phyloP scores from a whole-genome alignment of 2,113 vertebrate species.

The Mesocricetus auratus region DNA sequence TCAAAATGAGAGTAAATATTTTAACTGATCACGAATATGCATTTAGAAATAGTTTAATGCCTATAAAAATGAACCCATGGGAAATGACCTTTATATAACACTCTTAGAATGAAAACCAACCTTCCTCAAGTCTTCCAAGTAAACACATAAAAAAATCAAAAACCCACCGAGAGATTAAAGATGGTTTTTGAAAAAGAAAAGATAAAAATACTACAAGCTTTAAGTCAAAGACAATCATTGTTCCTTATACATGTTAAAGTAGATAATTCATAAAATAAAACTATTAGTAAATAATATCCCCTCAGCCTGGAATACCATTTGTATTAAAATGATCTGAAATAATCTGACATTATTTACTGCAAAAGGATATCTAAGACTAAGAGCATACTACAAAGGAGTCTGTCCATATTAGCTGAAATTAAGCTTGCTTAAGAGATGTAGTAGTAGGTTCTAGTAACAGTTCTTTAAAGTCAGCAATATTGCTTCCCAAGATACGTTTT shows the following conservation, averaged over 20 bases:
- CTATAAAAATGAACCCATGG: background rate
- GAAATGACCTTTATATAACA: background rate
- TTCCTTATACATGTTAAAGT: background rate
- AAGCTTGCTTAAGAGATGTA: background rate
- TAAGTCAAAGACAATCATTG: background rate
- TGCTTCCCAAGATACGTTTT: conserved; percentile 8
- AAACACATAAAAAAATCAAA: conserved; percentile 3
- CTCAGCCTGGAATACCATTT: background rate
- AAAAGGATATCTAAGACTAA: background rate
- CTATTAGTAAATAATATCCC: background rate
- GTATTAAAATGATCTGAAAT: conserved; percentile 13
- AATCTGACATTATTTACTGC: background rate
- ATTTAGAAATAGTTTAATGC: conserved; percentile 18
- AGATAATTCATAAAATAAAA: background rate
- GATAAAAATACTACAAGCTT: background rate
- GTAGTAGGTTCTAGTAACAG: background rate
- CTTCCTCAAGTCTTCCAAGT: background rate
- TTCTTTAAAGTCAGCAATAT: conserved; percentile 1
- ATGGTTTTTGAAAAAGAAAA: conserved; percentile 15
- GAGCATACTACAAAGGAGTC: background rate
- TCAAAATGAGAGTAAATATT: conserved; percentile 10
- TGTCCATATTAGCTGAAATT: background rate
- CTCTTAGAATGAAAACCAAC: background rate
- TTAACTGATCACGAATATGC: background rate
- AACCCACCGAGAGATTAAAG: background rate